Percentiles rank a stretch among this genome's conserved stretches.
phyloP scores from a whole-genome alignment of 2,797 vertebrate genomes.

The Phrynocephalus vlangalii region DNA sequence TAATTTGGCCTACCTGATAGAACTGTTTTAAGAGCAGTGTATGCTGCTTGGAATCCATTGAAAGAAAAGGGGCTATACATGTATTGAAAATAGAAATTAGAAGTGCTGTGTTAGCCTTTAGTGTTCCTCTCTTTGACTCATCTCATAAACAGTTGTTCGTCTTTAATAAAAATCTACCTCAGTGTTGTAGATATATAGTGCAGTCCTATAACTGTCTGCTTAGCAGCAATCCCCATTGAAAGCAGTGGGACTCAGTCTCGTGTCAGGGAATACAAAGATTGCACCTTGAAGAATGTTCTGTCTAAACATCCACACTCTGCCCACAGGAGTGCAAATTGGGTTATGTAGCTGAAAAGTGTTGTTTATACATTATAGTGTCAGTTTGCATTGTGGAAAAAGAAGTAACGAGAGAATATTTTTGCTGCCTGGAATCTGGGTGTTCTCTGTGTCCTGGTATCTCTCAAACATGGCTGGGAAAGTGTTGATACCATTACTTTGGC shows the following conservation, averaged over 20 bases:
- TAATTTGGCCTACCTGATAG: too few relatives aligned
- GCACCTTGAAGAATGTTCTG: not conserved
- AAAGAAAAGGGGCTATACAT: too few relatives aligned
- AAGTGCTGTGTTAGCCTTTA: constrained; percentile 7
- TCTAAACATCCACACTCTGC: not conserved
- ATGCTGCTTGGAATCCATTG: too few relatives aligned
- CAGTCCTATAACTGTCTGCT: not conserved
- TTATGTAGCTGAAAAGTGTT: not conserved
- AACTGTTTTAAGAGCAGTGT: too few relatives aligned
- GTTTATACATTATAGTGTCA: not conserved
- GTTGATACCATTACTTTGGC: constrained; percentile 1
- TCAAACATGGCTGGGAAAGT: constrained; percentile 10
- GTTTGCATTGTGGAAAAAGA: not conserved
- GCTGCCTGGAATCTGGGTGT: not conserved
- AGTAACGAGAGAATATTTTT: not conserved
- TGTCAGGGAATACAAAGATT: not conserved
- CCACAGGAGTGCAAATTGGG: not conserved
- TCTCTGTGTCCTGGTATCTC: not conserved
- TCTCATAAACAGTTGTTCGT: not conserved
- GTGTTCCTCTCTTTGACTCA: not conserved
- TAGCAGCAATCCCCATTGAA: not conserved
- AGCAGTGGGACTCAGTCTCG: not conserved
- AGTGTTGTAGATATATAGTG: not conserved
- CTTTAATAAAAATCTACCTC: constrained; percentile 21
- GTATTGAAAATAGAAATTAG: not conserved